Percentiles rank a stretch among this genome's conserved stretches.
phyloP scores from a whole-genome alignment of 2,113 vertebrate species.

The Bagarius yarrelli region DNA sequence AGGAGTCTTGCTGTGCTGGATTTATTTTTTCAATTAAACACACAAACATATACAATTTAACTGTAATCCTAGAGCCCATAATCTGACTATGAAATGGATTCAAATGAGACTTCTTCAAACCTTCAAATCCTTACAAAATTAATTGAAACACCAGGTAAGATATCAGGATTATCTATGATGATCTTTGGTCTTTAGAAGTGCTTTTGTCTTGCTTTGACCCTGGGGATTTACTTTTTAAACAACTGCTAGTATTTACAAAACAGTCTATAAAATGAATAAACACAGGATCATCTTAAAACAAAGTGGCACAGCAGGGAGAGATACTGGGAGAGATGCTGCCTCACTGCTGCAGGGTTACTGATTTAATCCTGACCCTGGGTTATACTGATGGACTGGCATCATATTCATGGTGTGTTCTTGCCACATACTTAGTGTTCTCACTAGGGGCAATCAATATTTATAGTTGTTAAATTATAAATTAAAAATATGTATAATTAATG shows the following conservation, averaged over 20 bases:
- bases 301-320: neutral
- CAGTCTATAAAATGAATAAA: slow-evolving; percentile 19
- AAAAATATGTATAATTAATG: neutral
- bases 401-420: neutral
- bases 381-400: neutral
- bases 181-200: slow-evolving; percentile 33
- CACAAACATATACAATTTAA: slow-evolving; percentile 31
- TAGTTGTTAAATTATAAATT: neutral
- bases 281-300: neutral
- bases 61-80: slow-evolving; percentile 28
- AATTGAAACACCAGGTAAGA: slow-evolving; percentile 24
- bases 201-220: slow-evolving; percentile 13
- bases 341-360: neutral
- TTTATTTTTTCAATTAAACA: slow-evolving; percentile 12
- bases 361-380: neutral
- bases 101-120: slow-evolving; percentile 38
- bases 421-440: neutral
- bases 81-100: slow-evolving; percentile 32
- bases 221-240: slow-evolving; percentile 4
- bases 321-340: neutral
- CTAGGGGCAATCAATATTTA: neutral
- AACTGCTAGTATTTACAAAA: slow-evolving; percentile 15
- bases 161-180: slow-evolving; percentile 40
- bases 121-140: slow-evolving; percentile 33
- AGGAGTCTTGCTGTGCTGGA: slow-evolving; percentile 12